Evolutionary conservation across 2,797 vertebrate species (phyloP).

Genomic region (Epinephelus coioides): DNA sequence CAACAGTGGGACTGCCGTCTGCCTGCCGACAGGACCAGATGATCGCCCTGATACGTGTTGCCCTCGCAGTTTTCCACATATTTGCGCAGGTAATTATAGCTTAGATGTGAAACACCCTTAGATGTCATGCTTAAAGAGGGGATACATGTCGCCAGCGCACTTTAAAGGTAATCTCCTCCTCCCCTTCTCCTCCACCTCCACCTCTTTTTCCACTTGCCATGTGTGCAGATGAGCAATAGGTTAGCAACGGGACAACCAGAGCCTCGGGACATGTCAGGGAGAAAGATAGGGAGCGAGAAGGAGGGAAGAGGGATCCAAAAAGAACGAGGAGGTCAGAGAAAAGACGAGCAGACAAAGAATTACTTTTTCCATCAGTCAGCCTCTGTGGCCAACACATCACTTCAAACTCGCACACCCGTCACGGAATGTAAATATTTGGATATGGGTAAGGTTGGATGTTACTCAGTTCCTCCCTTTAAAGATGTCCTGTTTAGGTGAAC

Average conservation of each 20-base stretch:
- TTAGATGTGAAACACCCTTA: constrained; percentile 76
- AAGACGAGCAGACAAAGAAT: constrained; percentile 58
- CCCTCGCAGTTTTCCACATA: constrained; percentile 79
- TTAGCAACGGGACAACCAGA: constrained; percentile 58
- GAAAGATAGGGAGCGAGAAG: constrained; percentile 44
- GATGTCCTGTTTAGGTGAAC: constrained; percentile 76
- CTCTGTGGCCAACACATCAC: constrained; percentile 46
- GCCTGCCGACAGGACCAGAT: constrained; percentile 74
- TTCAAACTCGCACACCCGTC: constrained; percentile 70
- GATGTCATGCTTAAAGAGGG: constrained; percentile 74
- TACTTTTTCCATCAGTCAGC: constrained; percentile 70
- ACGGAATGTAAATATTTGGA: constrained; percentile 86
- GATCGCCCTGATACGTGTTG: constrained; percentile 79
- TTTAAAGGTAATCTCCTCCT: constrained; percentile 73
- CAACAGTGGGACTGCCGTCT: constrained; percentile 80
- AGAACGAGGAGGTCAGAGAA: constrained; percentile 50
- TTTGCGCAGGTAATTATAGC: constrained; percentile 81
- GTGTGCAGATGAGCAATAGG: constrained; percentile 62
- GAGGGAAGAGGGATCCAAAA: constrained; percentile 38
- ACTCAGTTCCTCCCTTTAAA: constrained; percentile 76
- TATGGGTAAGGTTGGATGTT: constrained; percentile 67
- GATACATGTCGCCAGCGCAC: constrained; percentile 60
- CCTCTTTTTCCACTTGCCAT: constrained; percentile 62
- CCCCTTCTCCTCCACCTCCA: constrained; percentile 47
- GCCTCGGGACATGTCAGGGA: constrained; percentile 61